Percentiles rank a stretch among this genome's conserved stretches.
phyloP scores from a whole-genome alignment of 2,797 vertebrate species.

The Schizothorax lantsangensis region DNA sequence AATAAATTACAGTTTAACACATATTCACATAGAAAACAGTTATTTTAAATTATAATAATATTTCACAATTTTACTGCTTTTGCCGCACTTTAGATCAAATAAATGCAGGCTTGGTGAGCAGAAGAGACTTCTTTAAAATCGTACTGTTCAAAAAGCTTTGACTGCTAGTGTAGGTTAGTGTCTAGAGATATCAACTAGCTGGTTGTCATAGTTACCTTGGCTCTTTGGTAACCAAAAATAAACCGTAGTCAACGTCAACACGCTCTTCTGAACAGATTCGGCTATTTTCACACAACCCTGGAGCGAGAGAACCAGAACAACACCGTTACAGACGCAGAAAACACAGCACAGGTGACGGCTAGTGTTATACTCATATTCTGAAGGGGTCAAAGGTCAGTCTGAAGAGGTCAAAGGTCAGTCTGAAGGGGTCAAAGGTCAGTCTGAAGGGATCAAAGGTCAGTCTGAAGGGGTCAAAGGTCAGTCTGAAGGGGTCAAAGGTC shows the following conservation, averaged over 20 bases:
- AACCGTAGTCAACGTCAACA: slow-evolving; percentile 80
- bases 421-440: no score
- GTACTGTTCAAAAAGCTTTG: accelerated
- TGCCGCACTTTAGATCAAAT: neutral
- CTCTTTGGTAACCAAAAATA: slow-evolving; percentile 91
- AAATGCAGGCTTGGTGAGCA: no score
- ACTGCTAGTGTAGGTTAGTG: neutral
- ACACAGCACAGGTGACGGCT: neutral
- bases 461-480: no score
- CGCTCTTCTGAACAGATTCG: slow-evolving; percentile 79
- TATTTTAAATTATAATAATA: neutral
- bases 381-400: no score
- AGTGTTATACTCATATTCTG: neutral
- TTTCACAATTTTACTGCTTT: neutral
- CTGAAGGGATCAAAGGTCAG: no score
- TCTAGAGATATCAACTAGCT: neutral
- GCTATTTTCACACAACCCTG: slow-evolving; percentile 83
- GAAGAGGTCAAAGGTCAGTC: no score
- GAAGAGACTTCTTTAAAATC: neutral
- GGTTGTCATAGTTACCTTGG: slow-evolving; percentile 77
- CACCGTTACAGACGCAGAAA: no score
- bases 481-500: no score
- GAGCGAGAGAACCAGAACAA: slow-evolving; percentile 11
- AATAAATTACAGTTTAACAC: neutral
- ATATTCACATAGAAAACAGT: neutral